These are phyloP conservation scores for Lepidurus arcticus DNA, from an alignment of 1,140 invertebrate species.

Conservation along the genomic window DNA sequence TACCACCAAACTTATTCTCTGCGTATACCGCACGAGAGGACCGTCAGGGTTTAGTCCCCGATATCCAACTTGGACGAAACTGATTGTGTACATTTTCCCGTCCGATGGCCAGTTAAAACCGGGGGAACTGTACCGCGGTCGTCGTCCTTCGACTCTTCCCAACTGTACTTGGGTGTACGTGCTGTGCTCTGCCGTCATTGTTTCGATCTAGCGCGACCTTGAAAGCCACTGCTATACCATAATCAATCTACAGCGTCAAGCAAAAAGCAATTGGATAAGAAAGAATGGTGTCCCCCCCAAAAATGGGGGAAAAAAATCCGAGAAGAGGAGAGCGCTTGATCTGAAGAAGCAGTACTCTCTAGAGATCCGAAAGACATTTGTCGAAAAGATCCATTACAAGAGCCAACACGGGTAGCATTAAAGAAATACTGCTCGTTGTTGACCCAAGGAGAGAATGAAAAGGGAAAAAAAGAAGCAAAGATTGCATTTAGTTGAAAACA, in stretches of 20 bases:
- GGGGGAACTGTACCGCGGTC: no score
- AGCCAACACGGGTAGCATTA: neutral
- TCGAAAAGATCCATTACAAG: neutral
- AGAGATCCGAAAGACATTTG: neutral
- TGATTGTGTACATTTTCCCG: neutral
- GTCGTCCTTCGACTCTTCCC: no score
- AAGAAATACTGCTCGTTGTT: neutral
- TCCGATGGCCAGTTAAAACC: no score
- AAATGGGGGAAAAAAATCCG: neutral
- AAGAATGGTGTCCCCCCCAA: neutral
- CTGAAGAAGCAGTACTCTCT: neutral
- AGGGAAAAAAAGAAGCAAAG: neutral
- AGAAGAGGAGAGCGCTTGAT: neutral
- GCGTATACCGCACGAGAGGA: neutral
- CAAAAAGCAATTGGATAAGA: no score
- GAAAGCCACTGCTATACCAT: no score
- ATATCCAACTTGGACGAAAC: neutral
- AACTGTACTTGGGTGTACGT: no score
- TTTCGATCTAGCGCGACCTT: no score
- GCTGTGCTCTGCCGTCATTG: no score
- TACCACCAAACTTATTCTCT: constrained; percentile 12
- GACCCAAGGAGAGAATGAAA: neutral
- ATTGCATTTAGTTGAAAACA: no score
- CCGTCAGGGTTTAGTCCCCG: neutral
- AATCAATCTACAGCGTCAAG: no score